Percentiles rank a stretch among this genome's conserved stretches.
Conservation (phyloP, 2,113 vertebrate species). For the Pituophis catenifer region DNA sequence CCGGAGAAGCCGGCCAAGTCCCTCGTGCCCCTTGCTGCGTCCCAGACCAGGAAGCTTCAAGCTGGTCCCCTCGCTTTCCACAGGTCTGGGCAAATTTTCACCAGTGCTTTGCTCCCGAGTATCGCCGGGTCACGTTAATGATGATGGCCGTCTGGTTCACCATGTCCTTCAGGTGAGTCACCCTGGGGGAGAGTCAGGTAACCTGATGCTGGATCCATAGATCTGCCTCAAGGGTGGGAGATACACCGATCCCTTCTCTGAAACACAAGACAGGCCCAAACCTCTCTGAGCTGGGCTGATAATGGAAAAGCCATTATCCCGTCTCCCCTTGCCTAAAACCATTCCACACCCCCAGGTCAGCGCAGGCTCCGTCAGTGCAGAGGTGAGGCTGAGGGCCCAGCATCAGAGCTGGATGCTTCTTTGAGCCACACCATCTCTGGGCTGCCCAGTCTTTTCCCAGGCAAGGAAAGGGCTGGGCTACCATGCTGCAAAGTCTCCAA, state of each 20-base stretch:
- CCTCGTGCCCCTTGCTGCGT: fast-evolving
- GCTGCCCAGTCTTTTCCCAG: background rate
- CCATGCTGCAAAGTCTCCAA: background rate
- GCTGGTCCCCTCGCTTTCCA: too few relatives aligned
- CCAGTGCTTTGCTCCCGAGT: conserved; percentile 84
- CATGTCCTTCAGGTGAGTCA: conserved; percentile 91
- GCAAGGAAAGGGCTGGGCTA: background rate
- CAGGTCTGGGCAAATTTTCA: conserved; percentile 90
- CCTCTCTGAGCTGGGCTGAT: background rate
- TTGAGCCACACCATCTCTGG: background rate
- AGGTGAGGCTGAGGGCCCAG: background rate
- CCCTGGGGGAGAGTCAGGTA: background rate
- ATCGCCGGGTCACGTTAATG: conserved; percentile 89
- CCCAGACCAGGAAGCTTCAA: background rate
- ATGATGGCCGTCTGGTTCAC: conserved; percentile 99
- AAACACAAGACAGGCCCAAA: background rate
- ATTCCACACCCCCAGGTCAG: background rate
- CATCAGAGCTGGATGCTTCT: background rate
- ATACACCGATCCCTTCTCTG: background rate
- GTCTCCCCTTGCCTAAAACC: background rate
- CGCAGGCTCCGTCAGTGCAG: background rate
- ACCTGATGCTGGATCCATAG: background rate
- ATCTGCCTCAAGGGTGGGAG: background rate
- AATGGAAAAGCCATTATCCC: background rate
- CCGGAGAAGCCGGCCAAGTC: background rate